phyloP scores from a whole-genome alignment of 2,888 invertebrate species.

The Parnassius apollo region DNA sequence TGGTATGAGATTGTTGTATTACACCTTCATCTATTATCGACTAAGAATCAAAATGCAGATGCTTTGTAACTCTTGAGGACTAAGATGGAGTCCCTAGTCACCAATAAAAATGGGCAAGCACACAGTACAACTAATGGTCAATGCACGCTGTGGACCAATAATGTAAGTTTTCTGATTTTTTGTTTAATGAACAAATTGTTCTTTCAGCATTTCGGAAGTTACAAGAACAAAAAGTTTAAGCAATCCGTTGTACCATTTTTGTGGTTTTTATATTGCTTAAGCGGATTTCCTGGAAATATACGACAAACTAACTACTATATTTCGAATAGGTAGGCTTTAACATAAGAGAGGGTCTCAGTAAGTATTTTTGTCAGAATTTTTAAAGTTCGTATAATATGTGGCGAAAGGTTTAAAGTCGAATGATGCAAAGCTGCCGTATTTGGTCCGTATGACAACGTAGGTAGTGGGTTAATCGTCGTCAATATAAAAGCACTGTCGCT shows the following conservation, averaged over 20 bases:
- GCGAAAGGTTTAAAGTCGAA: constrained; percentile 53
- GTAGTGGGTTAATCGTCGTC: constrained; percentile 71
- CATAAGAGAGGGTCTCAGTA: constrained; percentile 35
- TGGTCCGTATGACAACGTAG: constrained; percentile 55
- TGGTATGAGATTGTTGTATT: too few relatives aligned
- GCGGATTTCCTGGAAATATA: constrained; percentile 56
- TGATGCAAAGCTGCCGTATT: constrained; percentile 36
- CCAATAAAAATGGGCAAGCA: too few relatives aligned
- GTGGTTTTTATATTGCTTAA: constrained; percentile 50
- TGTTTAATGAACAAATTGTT: too few relatives aligned
- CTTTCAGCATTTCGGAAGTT: too few relatives aligned
- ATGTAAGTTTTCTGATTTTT: too few relatives aligned
- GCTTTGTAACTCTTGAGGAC: too few relatives aligned
- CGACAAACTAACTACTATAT: constrained; percentile 40
- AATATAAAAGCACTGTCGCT: constrained; percentile 76
- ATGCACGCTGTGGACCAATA: too few relatives aligned
- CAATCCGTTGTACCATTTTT: constrained; percentile 32
- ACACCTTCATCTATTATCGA: too few relatives aligned
- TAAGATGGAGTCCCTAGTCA: too few relatives aligned
- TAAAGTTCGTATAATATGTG: constrained; percentile 35
- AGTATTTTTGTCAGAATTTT: constrained; percentile 26
- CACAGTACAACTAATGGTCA: too few relatives aligned
- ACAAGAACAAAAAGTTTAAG: too few relatives aligned
- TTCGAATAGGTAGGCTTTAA: constrained; percentile 7
- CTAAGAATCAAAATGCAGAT: too few relatives aligned